Conservation (phyloP, 2,797 vertebrate genomes). For the Phalloptychus januarius region DNA sequence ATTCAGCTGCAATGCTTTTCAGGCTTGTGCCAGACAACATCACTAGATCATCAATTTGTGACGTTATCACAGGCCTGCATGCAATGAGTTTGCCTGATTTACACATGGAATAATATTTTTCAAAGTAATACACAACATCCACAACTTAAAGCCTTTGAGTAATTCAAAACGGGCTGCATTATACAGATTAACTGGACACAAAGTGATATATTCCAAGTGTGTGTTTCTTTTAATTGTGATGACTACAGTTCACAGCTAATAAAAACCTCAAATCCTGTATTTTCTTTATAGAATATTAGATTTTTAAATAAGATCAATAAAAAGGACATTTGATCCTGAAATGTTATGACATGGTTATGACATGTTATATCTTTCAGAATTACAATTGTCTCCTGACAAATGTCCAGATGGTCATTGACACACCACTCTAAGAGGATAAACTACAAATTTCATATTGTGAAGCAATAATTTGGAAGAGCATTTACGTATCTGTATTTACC, state of each 20-base stretch:
- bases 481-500: conserved; percentile 15
- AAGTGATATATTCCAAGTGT: not conserved
- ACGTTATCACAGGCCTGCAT: conserved; percentile 80
- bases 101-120: conserved; percentile 55
- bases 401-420: not conserved
- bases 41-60: conserved; percentile 77
- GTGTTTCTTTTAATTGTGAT: not conserved
- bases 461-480: not conserved
- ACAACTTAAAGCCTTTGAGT: not conserved
- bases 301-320: not conserved
- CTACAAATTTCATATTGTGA: not conserved
- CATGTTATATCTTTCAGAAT: not conserved
- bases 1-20: conserved; percentile 67
- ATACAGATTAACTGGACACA: not conserved
- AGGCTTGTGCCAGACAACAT: conserved; percentile 72
- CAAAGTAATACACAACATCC: not conserved
- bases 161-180: not conserved
- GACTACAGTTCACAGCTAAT: not conserved
- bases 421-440: not conserved
- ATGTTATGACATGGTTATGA: not conserved
- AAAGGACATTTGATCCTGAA: not conserved
- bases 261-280: not conserved
- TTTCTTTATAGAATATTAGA: not conserved
- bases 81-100: conserved; percentile 63
- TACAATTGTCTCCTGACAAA: not conserved